phyloP scores from a whole-genome alignment of 2,113 vertebrate genomes.

The Mesoclemmys tuberculata region DNA sequence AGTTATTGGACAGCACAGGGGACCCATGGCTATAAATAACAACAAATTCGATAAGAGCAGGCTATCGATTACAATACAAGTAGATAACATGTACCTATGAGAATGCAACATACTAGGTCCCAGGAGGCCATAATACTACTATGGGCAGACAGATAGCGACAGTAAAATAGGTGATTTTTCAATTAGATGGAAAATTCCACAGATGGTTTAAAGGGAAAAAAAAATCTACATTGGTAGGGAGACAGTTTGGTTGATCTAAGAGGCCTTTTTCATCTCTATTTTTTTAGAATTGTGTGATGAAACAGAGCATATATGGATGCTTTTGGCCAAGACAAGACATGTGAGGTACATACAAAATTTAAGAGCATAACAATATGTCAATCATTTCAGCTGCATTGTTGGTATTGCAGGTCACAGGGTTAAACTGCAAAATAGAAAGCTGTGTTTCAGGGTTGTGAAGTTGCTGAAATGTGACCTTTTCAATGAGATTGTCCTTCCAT shows the following conservation, averaged over 20 bases:
- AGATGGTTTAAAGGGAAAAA: accelerated
- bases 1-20: neutral
- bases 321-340: neutral
- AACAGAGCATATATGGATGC: neutral
- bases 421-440: neutral
- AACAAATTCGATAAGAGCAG: neutral
- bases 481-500: neutral
- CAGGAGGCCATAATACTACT: neutral
- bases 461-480: neutral
- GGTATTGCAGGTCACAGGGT: neutral
- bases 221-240: neutral
- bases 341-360: neutral
- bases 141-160: neutral
- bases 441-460: accelerated
- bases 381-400: neutral
- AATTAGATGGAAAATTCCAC: neutral
- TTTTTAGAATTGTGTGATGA: neutral
- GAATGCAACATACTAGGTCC: neutral
- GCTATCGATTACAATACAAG: neutral
- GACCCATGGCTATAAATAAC: neutral
- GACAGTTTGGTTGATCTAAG: accelerated
- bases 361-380: neutral
- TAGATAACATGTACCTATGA: neutral
- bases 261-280: neutral
- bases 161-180: neutral